phyloP scores from a whole-genome alignment of 1,140 invertebrate species.

The Brevipalpus yothersi region DNA sequence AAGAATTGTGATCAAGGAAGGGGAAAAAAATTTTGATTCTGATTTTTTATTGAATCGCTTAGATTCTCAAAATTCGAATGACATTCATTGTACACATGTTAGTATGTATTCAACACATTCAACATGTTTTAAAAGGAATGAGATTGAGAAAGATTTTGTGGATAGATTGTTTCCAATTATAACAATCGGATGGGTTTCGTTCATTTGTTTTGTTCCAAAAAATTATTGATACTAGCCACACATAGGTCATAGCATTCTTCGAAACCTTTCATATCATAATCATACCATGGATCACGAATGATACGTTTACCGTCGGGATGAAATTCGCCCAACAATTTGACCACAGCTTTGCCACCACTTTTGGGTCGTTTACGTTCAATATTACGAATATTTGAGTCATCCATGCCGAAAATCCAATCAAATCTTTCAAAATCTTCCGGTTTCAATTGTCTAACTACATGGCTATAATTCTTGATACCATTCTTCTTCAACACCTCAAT shows the following conservation, averaged over 20 bases:
- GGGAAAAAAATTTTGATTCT: too few relatives aligned
- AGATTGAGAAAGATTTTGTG: too few relatives aligned
- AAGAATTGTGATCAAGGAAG: too few relatives aligned
- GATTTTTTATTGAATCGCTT: too few relatives aligned
- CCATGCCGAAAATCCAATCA: slow-evolving; percentile 77
- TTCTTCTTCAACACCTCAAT: slow-evolving; percentile 39
- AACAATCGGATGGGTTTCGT: neutral
- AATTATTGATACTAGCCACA: slow-evolving; percentile 16
- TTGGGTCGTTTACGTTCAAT: slow-evolving; percentile 33
- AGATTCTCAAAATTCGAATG: too few relatives aligned
- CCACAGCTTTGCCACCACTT: slow-evolving; percentile 32
- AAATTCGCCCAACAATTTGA: slow-evolving; percentile 50
- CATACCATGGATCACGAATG: slow-evolving; percentile 72
- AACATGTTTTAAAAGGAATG: too few relatives aligned
- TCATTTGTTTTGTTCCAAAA: slow-evolving; percentile 15
- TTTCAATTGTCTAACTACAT: slow-evolving; percentile 44
- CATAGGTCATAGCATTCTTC: slow-evolving; percentile 21
- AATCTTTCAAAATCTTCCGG: slow-evolving; percentile 43
- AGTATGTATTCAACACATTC: too few relatives aligned
- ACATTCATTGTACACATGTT: too few relatives aligned
- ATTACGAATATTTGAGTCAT: slow-evolving; percentile 45
- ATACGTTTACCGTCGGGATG: slow-evolving; percentile 47
- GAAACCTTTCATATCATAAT: slow-evolving; percentile 20
- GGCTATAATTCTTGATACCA: slow-evolving; percentile 36
- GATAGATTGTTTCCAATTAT: too few relatives aligned